Percentiles rank a stretch among this genome's conserved stretches.
Conservation (phyloP, 92 coral and sea anemone species). For the Meandrina meandrites region DNA sequence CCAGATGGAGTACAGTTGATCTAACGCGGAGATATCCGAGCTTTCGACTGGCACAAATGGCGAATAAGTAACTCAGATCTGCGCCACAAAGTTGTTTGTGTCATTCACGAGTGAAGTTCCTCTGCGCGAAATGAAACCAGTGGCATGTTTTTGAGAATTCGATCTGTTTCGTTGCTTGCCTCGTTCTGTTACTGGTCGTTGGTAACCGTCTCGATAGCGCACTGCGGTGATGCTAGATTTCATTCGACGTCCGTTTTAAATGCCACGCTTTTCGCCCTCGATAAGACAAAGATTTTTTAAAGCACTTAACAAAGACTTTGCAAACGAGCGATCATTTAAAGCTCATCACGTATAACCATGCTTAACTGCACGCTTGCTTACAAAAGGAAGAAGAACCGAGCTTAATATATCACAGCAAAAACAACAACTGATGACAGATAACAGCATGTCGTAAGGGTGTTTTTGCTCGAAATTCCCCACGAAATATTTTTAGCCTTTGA, state of each 20-base stretch:
- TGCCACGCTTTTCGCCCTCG: neutral
- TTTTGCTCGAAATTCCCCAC: slow-evolving; percentile 20
- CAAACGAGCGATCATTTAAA: slow-evolving; percentile 54
- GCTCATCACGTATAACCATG: slow-evolving; percentile 37
- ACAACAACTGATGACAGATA: slow-evolving; percentile 43
- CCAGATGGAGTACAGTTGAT: neutral
- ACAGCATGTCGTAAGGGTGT: slow-evolving; percentile 15
- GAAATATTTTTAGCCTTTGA: neutral
- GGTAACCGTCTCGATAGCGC: too few species aligned
- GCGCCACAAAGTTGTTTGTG: neutral
- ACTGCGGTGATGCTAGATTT: neutral
- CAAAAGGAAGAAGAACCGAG: slow-evolving; percentile 17
- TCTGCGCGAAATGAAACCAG: neutral
- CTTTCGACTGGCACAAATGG: neutral
- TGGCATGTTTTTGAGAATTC: neutral
- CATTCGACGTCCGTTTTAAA: neutral
- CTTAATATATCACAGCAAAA: slow-evolving; percentile 35
- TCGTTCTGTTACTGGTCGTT: neutral
- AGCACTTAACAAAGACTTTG: slow-evolving; percentile 27
- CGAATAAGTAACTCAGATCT: neutral
- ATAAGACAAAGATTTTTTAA: slow-evolving; percentile 17
- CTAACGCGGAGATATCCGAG: neutral
- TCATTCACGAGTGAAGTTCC: neutral
- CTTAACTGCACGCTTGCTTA: slow-evolving; percentile 21
- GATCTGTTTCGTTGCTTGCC: neutral